phyloP scores from a whole-genome alignment of 2,113 vertebrate species.

The Collichthys lucidus region DNA sequence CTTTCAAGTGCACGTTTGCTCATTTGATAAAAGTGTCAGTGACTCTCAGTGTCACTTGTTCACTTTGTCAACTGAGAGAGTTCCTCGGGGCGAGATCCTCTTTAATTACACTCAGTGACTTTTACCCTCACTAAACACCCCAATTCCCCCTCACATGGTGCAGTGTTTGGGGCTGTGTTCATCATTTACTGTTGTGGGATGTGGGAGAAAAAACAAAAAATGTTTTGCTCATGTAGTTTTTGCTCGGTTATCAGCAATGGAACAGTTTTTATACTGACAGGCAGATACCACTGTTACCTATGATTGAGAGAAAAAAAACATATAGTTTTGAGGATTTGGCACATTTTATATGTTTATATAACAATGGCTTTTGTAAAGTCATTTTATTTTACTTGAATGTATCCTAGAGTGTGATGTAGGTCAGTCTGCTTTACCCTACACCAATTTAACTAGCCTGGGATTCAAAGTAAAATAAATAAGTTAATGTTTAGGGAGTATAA shows the following conservation, averaged over 20 bases:
- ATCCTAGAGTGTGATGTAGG: neutral
- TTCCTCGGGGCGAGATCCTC: slow-evolving; percentile 63
- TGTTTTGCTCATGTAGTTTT: slow-evolving; percentile 23
- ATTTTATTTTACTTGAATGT: neutral
- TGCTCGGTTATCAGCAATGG: neutral
- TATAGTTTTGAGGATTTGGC: no score
- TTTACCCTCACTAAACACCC: slow-evolving; percentile 47
- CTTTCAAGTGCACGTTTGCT: slow-evolving; percentile 72
- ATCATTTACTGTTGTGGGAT: slow-evolving; percentile 41
- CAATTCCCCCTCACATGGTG: slow-evolving; percentile 31
- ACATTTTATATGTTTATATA: neutral
- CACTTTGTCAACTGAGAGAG: slow-evolving; percentile 58
- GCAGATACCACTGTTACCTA: neutral
- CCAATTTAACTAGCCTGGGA: neutral
- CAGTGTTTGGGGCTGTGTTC: slow-evolving; percentile 39
- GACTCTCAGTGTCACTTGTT: slow-evolving; percentile 66
- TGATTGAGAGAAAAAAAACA: neutral
- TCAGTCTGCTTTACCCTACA: neutral
- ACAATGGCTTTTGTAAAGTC: neutral
- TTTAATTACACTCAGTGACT: slow-evolving; percentile 74
- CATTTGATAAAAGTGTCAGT: slow-evolving; percentile 67
- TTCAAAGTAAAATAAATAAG: slow-evolving; percentile 18
- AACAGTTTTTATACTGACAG: neutral
- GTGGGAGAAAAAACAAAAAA: neutral
- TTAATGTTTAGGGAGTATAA: slow-evolving; percentile 28